These are phyloP conservation scores for Zaprionus obscuricornis DNA, from an alignment of 2,888 invertebrate species.

Conservation along the genomic window DNA sequence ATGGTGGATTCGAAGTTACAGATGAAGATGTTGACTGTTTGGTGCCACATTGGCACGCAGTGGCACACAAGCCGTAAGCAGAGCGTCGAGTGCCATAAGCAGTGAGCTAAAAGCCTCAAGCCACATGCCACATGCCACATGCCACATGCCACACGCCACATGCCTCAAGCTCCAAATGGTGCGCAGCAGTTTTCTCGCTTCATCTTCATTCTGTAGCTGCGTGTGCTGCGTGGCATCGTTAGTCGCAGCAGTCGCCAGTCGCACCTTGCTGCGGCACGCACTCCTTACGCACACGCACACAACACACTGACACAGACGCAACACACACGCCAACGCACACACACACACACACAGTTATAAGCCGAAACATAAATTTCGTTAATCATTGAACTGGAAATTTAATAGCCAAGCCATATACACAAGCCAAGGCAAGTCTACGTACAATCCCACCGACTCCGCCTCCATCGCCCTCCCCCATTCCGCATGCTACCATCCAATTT, in stretches of 20 bases:
- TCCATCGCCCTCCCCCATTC: background rate
- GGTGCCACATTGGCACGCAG: too few relatives aligned
- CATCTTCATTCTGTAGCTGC: slow-evolving; percentile 31
- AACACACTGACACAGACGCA: slow-evolving; percentile 7
- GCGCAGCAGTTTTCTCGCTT: background rate
- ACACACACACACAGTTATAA: slow-evolving; percentile 35
- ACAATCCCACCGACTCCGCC: background rate
- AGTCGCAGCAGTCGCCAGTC: slow-evolving; percentile 23
- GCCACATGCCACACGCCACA: background rate
- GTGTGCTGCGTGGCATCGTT: slow-evolving; percentile 39
- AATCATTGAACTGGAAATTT: slow-evolving; percentile 77
- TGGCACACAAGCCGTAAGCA: too few relatives aligned
- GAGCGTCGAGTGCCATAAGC: too few relatives aligned
- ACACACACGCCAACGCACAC: background rate
- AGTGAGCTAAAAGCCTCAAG: too few relatives aligned
- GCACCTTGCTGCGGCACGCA: slow-evolving; percentile 69
- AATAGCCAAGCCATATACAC: slow-evolving; percentile 66
- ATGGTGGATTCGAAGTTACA: too few relatives aligned
- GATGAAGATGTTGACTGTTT: too few relatives aligned
- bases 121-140: background rate
- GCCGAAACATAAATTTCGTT: slow-evolving; percentile 76
- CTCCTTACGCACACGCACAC: slow-evolving; percentile 37
- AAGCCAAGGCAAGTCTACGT: slow-evolving; percentile 14
- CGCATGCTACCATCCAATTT: background rate
- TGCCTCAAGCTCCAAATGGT: background rate